Evolutionary conservation across 1,140 invertebrate species (phyloP), one percentile per base, ranked within the genome.

Genomic region (Geopemphigus sp.): DNA sequence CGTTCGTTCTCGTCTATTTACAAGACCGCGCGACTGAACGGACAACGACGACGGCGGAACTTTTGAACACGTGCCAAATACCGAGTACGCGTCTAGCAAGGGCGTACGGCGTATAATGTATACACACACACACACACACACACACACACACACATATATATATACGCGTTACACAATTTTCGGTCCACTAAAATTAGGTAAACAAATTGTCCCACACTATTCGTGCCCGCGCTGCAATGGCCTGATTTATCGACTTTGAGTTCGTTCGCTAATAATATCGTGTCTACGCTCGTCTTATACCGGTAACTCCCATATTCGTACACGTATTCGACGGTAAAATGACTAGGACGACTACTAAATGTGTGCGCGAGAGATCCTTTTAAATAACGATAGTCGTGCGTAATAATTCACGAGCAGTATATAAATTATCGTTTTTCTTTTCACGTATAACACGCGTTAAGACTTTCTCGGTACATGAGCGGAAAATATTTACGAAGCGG

Each of bases 21-120:
- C 15, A 26, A 68, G 45, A 68, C n/a, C n/a, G n/a, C 6, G 14
- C 22, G 39, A 32, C 15, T 54, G 68, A n/a, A n/a, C n/a, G n/a
- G n/a, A n/a, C n/a, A n/a, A n/a, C n/a, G 26, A 29, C 50, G 53
- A 15, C 26, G 53, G 39, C 47, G 56, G 56, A 59, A 76, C 73
- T 59, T 76, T 76, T 76, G 73, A 76, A 45, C 32, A 22, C 22
- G 8, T 24, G 73, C 73, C 73, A 76, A 76, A 76, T 39, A 50
- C 24, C 24, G 32, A 15, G 14, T 76, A 76, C 73, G 26, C 39
- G 73, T n/a, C 17, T 73, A 24, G 59, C 29, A 76, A 56, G 53
- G 26, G 15, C 5, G 19, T 70, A 53, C 50, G 8, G 8, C 50
- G 50, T 29, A 54, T 72, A 26, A 47, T 14, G 39, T 8, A 64